Evolutionary conservation across 2,113 vertebrate species (phyloP).

Genomic region (Ictalurus furcatus): DNA sequence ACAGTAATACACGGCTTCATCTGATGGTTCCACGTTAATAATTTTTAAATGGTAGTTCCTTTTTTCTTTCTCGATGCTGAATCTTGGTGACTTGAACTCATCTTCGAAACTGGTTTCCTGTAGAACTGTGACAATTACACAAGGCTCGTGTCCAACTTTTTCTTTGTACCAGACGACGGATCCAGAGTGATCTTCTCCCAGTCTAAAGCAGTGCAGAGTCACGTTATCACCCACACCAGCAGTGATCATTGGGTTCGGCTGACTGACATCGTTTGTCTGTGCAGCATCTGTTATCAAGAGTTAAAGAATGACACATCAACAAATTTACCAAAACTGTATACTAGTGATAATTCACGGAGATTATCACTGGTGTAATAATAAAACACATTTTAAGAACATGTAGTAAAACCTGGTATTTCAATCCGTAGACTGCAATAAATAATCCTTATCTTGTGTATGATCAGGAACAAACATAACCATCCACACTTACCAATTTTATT

Average conservation of each 20-base stretch:
- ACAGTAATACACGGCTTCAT: conserved; percentile 17
- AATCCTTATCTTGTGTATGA: not conserved
- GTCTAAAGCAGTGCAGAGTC: not conserved
- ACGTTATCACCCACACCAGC: not conserved
- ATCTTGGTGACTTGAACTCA: not conserved
- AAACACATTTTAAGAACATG: not conserved
- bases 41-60: not conserved
- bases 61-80: not conserved
- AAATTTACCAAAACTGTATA: not conserved
- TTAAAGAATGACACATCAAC: not conserved
- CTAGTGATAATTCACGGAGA: not conserved
- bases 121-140: not conserved
- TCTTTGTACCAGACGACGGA: not conserved
- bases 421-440: not conserved
- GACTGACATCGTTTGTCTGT: not conserved
- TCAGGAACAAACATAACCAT: too few relatives aligned
- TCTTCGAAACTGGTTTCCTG: not conserved
- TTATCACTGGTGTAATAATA: not conserved
- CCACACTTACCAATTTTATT: not conserved
- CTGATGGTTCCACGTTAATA: not conserved
- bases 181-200: not conserved
- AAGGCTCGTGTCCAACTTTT: not conserved
- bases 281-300: not conserved
- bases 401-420: not conserved
- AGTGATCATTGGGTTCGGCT: not conserved